These are phyloP conservation scores for Iguana delicatissima DNA, from an alignment of 2,797 vertebrate genomes.

Conservation along the genomic window DNA sequence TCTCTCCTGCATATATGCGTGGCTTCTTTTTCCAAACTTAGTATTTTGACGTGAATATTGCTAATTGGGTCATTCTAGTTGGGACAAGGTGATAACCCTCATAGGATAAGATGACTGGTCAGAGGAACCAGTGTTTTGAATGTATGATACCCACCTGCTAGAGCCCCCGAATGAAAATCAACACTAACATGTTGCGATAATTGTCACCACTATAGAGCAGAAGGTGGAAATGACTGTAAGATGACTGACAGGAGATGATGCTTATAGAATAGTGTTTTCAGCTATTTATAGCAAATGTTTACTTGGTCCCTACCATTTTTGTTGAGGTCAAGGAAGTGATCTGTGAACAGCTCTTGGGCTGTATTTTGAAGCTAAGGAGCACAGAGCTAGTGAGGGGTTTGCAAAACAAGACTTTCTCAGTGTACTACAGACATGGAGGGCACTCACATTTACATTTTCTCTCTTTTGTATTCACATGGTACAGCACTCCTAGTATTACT, in stretches of 20 bases:
- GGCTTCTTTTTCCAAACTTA: background rate
- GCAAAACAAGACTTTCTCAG: background rate
- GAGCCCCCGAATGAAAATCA: background rate
- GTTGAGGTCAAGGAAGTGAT: slow-evolving; percentile 27
- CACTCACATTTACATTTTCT: background rate
- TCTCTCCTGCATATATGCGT: background rate
- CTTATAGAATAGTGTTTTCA: background rate
- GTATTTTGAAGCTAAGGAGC: slow-evolving; percentile 20
- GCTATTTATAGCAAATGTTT: slow-evolving; percentile 24
- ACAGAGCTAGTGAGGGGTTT: background rate
- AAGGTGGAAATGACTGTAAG: background rate
- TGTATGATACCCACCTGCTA: background rate
- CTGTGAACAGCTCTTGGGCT: slow-evolving; percentile 8
- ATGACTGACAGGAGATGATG: background rate
- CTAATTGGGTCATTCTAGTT: background rate
- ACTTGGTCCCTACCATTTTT: slow-evolving; percentile 7
- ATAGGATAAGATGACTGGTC: background rate
- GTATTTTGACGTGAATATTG: background rate
- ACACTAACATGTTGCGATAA: background rate
- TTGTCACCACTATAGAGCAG: background rate
- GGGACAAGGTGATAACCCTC: background rate
- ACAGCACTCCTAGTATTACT: too few species aligned
- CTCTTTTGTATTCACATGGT: background rate
- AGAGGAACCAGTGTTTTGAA: background rate
- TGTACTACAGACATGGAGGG: background rate